Evolutionary conservation across 2,888 invertebrate genomes (phyloP).

Genomic region (Anoplius nigerrimus): DNA sequence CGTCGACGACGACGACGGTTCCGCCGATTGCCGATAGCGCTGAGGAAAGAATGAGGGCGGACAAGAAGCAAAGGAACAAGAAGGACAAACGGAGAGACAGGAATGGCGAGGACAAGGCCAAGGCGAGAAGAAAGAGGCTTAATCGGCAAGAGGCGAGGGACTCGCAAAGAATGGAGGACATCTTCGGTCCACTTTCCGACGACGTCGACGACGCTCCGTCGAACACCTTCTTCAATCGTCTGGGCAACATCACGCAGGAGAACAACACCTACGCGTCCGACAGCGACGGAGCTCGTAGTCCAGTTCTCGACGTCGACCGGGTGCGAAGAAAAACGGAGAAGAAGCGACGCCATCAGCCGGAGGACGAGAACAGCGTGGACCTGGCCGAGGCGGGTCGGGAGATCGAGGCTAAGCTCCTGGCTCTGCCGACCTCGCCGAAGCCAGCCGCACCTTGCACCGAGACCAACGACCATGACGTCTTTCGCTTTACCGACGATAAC

Average conservation of each 20-base stretch:
- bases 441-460: slow-evolving; percentile 77
- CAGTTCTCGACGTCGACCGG: slow-evolving; percentile 74
- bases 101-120: slow-evolving; percentile 72
- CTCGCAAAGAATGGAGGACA: slow-evolving; percentile 85
- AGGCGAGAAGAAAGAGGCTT: slow-evolving; percentile 67
- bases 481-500: slow-evolving; percentile 80
- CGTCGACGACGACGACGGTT: slow-evolving; percentile 37
- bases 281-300: slow-evolving; percentile 73
- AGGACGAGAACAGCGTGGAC: slow-evolving; percentile 88
- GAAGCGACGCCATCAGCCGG: slow-evolving; percentile 74
- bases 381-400: slow-evolving; percentile 89
- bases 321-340: slow-evolving; percentile 69
- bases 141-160: slow-evolving; percentile 80
- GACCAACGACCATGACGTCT: slow-evolving; percentile 78
- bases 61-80: slow-evolving; percentile 74
- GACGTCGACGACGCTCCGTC: slow-evolving; percentile 77
- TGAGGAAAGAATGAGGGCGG: slow-evolving; percentile 71
- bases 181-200: slow-evolving; percentile 90
- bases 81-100: slow-evolving; percentile 72
- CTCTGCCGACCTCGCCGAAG: slow-evolving; percentile 78
- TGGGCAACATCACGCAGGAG: slow-evolving; percentile 61
- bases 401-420: slow-evolving; percentile 87
- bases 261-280: slow-evolving; percentile 75
- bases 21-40: slow-evolving; percentile 57
- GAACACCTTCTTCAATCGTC: slow-evolving; percentile 68